phyloP scores from a whole-genome alignment of 2,797 vertebrate species.

The Onychomys torridus region DNA sequence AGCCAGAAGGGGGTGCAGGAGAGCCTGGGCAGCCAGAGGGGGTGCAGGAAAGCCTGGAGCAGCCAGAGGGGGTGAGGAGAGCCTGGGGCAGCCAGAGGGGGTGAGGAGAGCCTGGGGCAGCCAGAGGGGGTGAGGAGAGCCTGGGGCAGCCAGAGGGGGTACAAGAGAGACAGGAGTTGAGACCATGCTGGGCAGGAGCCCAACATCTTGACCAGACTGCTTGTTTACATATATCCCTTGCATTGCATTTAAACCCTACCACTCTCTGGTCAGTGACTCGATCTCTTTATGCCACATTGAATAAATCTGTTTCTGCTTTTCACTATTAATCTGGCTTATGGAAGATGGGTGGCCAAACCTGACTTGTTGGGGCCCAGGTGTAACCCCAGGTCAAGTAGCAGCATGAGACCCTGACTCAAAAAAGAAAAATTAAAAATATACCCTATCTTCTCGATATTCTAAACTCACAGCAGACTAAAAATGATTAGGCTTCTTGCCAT shows the following conservation, averaged over 20 bases:
- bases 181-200: background rate
- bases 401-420: background rate
- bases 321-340: background rate
- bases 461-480: constrained; percentile 10
- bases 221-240: background rate
- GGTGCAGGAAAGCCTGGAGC: too few species aligned
- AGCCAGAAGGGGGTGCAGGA: too few species aligned
- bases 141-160: too few species aligned
- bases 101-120: too few species aligned
- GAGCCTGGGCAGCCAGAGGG: too few species aligned
- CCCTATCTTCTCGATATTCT: constrained; percentile 17
- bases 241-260: background rate
- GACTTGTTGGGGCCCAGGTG: background rate
- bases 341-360: background rate
- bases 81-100: background rate
- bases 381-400: background rate
- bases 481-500: constrained; percentile 2
- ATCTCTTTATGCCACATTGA: background rate
- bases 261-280: background rate
- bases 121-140: too few species aligned
- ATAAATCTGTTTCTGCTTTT: background rate
- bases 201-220: background rate
- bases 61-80: too few species aligned
- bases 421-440: background rate
- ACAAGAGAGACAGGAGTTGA: background rate